Base-by-base conservation (phyloP, 1,140 invertebrate genomes). In the Antheraea mylitta region DNA sequence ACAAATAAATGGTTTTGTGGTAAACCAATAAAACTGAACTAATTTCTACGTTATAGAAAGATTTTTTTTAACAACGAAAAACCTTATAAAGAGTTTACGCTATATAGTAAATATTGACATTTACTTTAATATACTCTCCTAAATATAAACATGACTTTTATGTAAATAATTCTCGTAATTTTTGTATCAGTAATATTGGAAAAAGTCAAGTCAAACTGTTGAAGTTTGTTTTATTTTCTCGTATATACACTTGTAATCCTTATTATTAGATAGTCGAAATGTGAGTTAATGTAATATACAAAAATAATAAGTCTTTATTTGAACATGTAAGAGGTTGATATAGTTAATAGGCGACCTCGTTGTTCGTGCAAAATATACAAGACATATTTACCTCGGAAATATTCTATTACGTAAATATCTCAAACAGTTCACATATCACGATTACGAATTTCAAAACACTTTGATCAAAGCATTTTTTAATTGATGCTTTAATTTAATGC, bases 221-320 rank as follows among this genome's bases (percentile, higher is more conserved):
- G 16, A 53, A 6, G 13, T 1, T 53, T 53, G 45, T 13, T n/a
- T 48, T 13, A 48, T 48, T 48, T 13, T 48, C 45, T 48, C 37
- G 5, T 38, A 38, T 38, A 38, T 38, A 38, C 37, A 38, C 37
- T 9, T 48, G 3, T 48, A 48, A 53, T n/a, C 45, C 13, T 13
- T 53, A 53, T 53, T 16, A 53, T 53, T 53, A 11, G 45, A 53
- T 53, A 53, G 11, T 53, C 45, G 45, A 53, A 53, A 53, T 6
- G 45, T 53, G 7, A 42, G 38, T 11, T 11, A 53, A 53, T 5
- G 45, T 16, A 53, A 13, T 53, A 53, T 0, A 53, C 38, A 53
- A 53, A 53, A 53, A 53, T 53, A 53, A 53, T 53, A 53, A 53
- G 45, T 53, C 45, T 53, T 16, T 16, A 53, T 53, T 53, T 53